Percentiles rank a stretch among this genome's conserved stretches.
Conservation (phyloP, 2,113 vertebrate species). For the Limnothrissa miodon region DNA sequence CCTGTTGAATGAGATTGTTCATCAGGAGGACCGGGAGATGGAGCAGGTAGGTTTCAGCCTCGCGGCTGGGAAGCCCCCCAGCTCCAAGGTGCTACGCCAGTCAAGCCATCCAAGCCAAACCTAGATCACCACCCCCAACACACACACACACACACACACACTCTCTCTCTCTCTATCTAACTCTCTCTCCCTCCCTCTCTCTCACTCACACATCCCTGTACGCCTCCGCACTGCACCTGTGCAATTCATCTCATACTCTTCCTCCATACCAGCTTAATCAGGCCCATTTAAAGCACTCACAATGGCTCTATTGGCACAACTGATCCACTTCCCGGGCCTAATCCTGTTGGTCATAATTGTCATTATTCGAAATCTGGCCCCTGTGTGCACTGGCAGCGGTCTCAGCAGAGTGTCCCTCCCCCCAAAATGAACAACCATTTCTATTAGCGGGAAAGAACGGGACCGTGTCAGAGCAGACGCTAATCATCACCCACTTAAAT, state of each 20-base stretch:
- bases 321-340: not conserved
- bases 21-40: slow-evolving; percentile 92
- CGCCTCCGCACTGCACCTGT: not conserved
- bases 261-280: not conserved
- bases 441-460: not conserved
- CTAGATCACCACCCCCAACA: not conserved
- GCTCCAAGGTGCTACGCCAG: not conserved
- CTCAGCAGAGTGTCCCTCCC: not conserved
- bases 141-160: not conserved
- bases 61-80: not conserved
- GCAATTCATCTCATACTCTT: not conserved
- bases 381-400: not conserved
- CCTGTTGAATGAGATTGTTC: slow-evolving; percentile 89
- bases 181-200: too few relatives aligned
- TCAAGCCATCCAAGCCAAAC: not conserved
- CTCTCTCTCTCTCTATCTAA: not conserved
- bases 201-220: not conserved
- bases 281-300: not conserved
- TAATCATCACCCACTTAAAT: slow-evolving; percentile 64
- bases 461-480: slow-evolving; percentile 24
- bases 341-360: slow-evolving; percentile 11
- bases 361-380: slow-evolving; percentile 2
- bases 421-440: not conserved
- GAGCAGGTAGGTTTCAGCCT: slow-evolving; percentile 79
- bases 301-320: not conserved